Percentiles rank a stretch among this genome's conserved stretches.
Conservation (phyloP, 53 echinoderm and acorn worm genomes). For the Luidia sarsii region DNA sequence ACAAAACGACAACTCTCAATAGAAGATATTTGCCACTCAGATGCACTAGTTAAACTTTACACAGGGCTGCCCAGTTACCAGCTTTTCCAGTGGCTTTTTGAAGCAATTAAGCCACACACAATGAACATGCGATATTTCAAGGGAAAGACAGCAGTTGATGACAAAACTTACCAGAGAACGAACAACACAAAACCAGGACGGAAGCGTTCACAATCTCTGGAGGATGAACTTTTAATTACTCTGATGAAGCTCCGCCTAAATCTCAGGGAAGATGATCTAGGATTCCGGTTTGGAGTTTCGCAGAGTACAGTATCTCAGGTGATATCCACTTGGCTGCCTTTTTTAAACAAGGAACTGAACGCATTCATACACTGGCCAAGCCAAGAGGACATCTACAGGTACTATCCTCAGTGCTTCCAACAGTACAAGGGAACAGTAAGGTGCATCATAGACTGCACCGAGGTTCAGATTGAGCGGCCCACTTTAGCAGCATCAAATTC, state of each 20-base stretch:
- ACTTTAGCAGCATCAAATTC: slow-evolving; percentile 54
- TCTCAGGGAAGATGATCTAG: slow-evolving; percentile 54
- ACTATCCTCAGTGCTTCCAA: slow-evolving; percentile 67
- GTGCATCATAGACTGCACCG: slow-evolving; percentile 76
- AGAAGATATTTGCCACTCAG: slow-evolving; percentile 35
- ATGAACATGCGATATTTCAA: slow-evolving; percentile 56
- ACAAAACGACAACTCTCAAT: slow-evolving; percentile 34
- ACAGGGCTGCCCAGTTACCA: slow-evolving; percentile 57
- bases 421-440: slow-evolving; percentile 54
- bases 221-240: slow-evolving; percentile 65
- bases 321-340: slow-evolving; percentile 59
- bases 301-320: slow-evolving; percentile 63
- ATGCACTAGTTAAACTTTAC: slow-evolving; percentile 48
- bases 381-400: slow-evolving; percentile 47
- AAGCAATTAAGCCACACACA: slow-evolving; percentile 38
- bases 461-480: slow-evolving; percentile 67
- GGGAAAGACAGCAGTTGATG: slow-evolving; percentile 38
- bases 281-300: slow-evolving; percentile 52
- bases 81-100: slow-evolving; percentile 57
- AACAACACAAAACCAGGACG: slow-evolving; percentile 45
- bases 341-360: slow-evolving; percentile 48
- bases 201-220: slow-evolving; percentile 22
- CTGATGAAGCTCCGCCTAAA: slow-evolving; percentile 62
- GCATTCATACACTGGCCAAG: slow-evolving; percentile 69
- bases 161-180: slow-evolving; percentile 35